Percentiles rank a stretch among this genome's conserved stretches.
phyloP scores from a whole-genome alignment of 2,888 invertebrate species.

The Pheosia gnoma region DNA sequence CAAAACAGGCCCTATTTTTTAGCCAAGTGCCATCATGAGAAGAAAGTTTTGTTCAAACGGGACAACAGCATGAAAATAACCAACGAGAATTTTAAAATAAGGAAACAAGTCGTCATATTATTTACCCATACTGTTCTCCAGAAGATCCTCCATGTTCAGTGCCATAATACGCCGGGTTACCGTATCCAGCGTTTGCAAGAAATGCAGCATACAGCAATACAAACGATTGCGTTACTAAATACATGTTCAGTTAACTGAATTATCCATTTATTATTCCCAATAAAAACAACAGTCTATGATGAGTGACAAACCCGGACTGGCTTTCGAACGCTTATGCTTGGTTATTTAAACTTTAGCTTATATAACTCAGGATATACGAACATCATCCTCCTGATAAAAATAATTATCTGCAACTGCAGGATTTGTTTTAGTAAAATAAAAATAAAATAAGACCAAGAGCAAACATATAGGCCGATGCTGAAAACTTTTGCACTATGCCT shows the following conservation, averaged over 20 bases:
- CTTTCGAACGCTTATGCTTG: slow-evolving; percentile 42
- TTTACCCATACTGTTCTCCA: slow-evolving; percentile 49
- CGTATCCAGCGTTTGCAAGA: slow-evolving; percentile 62
- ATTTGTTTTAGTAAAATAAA: slow-evolving; percentile 34
- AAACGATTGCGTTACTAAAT: slow-evolving; percentile 52
- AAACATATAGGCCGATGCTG: neutral
- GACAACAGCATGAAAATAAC: no score
- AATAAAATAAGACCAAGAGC: slow-evolving; percentile 13
- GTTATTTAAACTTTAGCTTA: slow-evolving; percentile 53
- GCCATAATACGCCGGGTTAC: slow-evolving; percentile 34
- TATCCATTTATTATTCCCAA: slow-evolving; percentile 47
- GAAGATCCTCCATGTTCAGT: slow-evolving; percentile 8
- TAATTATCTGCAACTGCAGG: slow-evolving; percentile 44
- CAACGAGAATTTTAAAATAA: no score
- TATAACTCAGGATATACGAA: slow-evolving; percentile 57
- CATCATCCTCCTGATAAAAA: slow-evolving; percentile 56
- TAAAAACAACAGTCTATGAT: slow-evolving; percentile 46
- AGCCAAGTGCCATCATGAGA: no score
- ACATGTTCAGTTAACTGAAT: slow-evolving; percentile 45
- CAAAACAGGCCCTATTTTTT: no score
- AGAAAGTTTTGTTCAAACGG: no score
- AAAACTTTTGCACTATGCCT: neutral
- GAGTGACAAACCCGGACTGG: slow-evolving; percentile 63
- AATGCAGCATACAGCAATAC: slow-evolving; percentile 57
- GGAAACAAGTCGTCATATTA: slow-evolving; percentile 29